Conservation (phyloP, 2,888 invertebrate genomes). For the Eupithecia vulgata region DNA sequence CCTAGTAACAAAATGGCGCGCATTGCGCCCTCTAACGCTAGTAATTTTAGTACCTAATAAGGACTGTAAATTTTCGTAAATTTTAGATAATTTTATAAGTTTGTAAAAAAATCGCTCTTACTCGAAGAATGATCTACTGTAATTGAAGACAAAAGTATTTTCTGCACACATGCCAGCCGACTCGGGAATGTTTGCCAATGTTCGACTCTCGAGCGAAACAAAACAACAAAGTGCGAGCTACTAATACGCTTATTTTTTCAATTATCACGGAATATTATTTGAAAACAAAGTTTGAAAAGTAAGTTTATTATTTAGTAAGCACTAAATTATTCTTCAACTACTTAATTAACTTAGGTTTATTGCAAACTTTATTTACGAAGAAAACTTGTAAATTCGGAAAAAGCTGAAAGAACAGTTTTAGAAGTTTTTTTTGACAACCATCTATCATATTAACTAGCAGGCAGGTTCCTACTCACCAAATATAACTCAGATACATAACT, state of each 20-base stretch:
- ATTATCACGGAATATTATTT: neutral
- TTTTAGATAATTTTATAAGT: neutral
- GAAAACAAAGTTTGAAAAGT: neutral
- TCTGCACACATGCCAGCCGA: conserved; percentile 23
- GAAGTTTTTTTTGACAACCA: neutral
- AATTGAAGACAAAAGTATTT: conserved; percentile 35
- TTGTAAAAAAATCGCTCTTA: neutral
- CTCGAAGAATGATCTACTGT: conserved; percentile 13
- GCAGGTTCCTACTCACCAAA: neutral
- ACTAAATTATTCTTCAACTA: too few relatives aligned
- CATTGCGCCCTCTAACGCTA: too few relatives aligned
- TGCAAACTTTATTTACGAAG: too few relatives aligned
- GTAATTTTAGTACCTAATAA: too few relatives aligned
- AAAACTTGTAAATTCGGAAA: too few relatives aligned
- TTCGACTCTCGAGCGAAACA: conserved; percentile 42
- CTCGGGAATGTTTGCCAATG: conserved; percentile 23
- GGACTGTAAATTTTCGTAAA: neutral
- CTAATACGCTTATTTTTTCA: too few relatives aligned
- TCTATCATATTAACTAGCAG: neutral
- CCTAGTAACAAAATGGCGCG: too few relatives aligned
- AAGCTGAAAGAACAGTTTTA: neutral
- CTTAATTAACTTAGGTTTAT: too few relatives aligned
- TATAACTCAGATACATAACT: neutral
- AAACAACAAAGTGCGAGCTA: conserved; percentile 41
- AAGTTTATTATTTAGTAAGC: too few relatives aligned